Conservation (phyloP, 1,140 invertebrate species). For the Drepana arcuata region DNA sequence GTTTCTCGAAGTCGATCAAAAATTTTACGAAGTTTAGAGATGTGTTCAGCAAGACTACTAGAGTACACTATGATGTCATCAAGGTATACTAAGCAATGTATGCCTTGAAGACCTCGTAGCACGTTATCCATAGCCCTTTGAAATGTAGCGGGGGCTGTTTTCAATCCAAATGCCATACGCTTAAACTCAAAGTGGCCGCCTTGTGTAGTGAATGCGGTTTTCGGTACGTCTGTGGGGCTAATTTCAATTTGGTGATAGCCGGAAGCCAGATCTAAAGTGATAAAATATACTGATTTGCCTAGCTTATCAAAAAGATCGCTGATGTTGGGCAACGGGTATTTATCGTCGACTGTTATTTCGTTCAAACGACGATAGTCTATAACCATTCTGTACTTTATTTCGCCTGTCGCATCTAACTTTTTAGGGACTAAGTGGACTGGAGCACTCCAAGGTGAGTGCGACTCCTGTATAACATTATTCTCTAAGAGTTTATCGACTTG, state of each 20-base stretch:
- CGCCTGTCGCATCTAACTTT: constrained; percentile 10
- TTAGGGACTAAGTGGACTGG: constrained; percentile 4
- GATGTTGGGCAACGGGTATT: constrained; percentile 7
- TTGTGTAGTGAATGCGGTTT: constrained; percentile 9
- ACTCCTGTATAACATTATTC: constrained; percentile 1
- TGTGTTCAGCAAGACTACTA: constrained; percentile 10
- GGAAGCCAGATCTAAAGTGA: constrained; percentile 12
- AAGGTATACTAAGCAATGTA: constrained; percentile 16
- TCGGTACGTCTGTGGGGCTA: constrained; percentile 3
- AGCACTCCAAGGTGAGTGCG: constrained; percentile 2
- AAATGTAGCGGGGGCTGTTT: constrained; percentile 16
- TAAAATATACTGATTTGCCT: constrained; percentile 12
- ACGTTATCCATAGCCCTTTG: constrained; percentile 5
- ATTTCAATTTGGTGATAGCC: constrained; percentile 18
- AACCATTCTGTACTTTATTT: constrained; percentile 11
- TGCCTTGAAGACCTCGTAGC: constrained; percentile 10
- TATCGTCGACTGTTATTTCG: constrained; percentile 15
- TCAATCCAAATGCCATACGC: constrained; percentile 14
- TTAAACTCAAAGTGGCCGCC: constrained; percentile 5
- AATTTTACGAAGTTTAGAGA: constrained; percentile 10
- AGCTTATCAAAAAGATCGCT: constrained; percentile 14
- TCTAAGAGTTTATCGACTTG: constrained; percentile 5
- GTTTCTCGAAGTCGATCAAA: constrained; percentile 5
- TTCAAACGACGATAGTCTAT: constrained; percentile 4
- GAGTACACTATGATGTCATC: constrained; percentile 19